Evolutionary conservation across 2,113 vertebrate genomes (phyloP).

Genomic region (Apteryx mantelli): DNA sequence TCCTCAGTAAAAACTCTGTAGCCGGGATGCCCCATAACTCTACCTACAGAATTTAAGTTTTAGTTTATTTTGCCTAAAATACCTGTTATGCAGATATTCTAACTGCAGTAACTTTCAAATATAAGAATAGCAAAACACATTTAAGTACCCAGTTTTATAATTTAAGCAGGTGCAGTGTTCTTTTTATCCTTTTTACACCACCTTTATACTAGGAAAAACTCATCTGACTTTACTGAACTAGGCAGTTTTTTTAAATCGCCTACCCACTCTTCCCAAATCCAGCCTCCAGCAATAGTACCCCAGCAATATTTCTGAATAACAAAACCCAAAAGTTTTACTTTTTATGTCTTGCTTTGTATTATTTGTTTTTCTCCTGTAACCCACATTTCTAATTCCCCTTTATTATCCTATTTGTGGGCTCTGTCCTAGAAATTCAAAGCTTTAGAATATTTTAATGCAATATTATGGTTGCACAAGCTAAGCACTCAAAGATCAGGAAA

Average conservation of each 20-base stretch:
- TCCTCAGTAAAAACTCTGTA: neutral
- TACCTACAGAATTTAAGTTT: neutral
- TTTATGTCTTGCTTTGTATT: neutral
- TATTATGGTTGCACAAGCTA: neutral
- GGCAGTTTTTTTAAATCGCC: neutral
- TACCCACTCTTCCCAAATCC: neutral
- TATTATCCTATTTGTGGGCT: neutral
- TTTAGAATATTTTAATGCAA: neutral
- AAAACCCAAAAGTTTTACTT: neutral
- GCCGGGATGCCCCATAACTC: neutral
- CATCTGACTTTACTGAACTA: neutral
- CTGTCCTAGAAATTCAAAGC: neutral
- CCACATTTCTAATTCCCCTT: neutral
- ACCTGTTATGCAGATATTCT: neutral
- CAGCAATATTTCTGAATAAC: neutral
- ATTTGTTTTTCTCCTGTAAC: neutral
- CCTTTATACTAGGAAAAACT: neutral
- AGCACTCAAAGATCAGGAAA: slow-evolving; percentile 28
- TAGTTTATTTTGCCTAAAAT: neutral
- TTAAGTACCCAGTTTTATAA: neutral
- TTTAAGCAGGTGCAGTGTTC: neutral
- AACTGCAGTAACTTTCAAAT: neutral
- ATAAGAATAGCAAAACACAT: neutral
- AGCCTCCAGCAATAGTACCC: neutral
- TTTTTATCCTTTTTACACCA: neutral